Evolutionary conservation across 23 tunicate species (phyloP).

Genomic region (Diplosoma virens): DNA sequence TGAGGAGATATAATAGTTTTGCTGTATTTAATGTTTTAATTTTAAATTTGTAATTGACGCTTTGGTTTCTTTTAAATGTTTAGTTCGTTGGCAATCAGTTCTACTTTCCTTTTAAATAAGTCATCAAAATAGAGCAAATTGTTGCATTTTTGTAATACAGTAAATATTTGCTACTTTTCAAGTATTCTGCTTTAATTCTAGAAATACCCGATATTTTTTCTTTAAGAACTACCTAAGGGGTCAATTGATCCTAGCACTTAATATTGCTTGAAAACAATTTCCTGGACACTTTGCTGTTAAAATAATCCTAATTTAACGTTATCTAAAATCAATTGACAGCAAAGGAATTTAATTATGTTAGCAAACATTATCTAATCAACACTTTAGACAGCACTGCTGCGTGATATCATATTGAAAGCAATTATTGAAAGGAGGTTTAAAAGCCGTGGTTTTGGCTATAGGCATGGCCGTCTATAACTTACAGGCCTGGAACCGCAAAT

Average conservation of each 20-base stretch:
- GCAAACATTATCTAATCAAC: not conserved
- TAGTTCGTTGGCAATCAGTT: too few species aligned
- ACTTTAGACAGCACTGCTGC: conserved; percentile 1
- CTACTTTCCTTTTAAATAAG: too few species aligned
- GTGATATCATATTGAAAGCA: conserved; percentile 1
- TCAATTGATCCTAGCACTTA: conserved; percentile 6
- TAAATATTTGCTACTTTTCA: too few species aligned
- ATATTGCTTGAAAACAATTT: conserved; percentile 1
- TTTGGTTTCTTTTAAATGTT: too few species aligned
- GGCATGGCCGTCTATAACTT: too few species aligned
- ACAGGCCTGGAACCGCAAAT: too few species aligned
- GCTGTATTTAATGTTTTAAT: too few species aligned
- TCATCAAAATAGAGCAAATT: too few species aligned
- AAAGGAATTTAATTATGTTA: conserved; percentile 8
- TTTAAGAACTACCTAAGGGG: not conserved
- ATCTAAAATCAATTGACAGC: not conserved
- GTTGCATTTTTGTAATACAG: too few species aligned
- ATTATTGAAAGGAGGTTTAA: not conserved
- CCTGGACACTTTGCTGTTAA: conserved; percentile 1
- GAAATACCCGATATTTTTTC: conserved; percentile 12
- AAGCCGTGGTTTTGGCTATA: not conserved
- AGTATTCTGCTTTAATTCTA: not conserved
- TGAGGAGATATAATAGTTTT: too few species aligned
- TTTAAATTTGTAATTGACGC: too few species aligned
- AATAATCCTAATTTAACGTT: not conserved